Percentiles rank a stretch among this genome's conserved stretches.
phyloP scores from a whole-genome alignment of 2,797 vertebrate species.

The Gymnoscopelus braueri region DNA sequence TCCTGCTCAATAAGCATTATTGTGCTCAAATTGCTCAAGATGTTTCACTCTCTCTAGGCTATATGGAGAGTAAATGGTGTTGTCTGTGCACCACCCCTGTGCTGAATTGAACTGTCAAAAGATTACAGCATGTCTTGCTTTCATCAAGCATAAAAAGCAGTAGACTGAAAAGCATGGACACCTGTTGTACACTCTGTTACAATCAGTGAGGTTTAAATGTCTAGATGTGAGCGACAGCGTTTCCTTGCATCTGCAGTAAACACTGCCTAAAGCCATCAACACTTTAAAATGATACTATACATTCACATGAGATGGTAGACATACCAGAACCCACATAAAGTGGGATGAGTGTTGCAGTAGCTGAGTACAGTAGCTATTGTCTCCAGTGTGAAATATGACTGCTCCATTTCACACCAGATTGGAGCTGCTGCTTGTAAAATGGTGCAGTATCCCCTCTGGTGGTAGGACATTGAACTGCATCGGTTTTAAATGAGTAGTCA shows the following conservation, averaged over 20 bases:
- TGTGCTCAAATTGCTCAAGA: no score
- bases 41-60: no score
- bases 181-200: constrained; percentile 54
- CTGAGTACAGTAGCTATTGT: constrained; percentile 37
- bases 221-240: constrained; percentile 31
- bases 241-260: constrained; percentile 3
- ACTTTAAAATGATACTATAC: background rate
- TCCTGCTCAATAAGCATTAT: no score
- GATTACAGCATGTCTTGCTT: constrained; percentile 36
- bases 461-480: constrained; percentile 37
- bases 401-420: background rate
- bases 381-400: constrained; percentile 56
- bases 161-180: constrained; percentile 53
- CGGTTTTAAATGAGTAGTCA: background rate
- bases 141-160: constrained; percentile 56
- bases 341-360: constrained; percentile 20
- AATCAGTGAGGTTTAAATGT: constrained; percentile 48
- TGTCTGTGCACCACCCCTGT: no score
- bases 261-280: background rate
- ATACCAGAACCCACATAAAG: background rate
- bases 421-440: background rate
- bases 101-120: background rate
- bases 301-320: background rate
- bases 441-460: constrained; percentile 71
- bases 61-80: no score